Evolutionary conservation across 2,113 vertebrate genomes (phyloP).

Genomic region (Vombatus ursinus): DNA sequence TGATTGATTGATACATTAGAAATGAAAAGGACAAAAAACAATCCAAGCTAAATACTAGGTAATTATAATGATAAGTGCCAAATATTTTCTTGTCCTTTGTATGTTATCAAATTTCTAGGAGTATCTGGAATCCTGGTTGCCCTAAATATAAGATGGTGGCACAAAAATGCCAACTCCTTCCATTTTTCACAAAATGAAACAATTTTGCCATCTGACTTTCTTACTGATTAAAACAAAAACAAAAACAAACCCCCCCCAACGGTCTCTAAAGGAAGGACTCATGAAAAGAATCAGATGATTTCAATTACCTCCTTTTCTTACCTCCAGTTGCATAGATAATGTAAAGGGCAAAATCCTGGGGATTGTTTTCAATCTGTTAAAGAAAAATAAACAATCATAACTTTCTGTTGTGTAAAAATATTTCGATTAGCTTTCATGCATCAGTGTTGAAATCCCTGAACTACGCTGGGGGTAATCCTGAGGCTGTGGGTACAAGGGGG

Average conservation of each 20-base stretch:
- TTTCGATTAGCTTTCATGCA: not conserved
- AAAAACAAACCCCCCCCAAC: not conserved
- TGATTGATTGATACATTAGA: not conserved
- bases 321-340: conserved; percentile 93
- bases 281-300: not conserved
- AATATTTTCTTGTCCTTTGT: not conserved
- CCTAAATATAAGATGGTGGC: not conserved
- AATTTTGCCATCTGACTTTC: not conserved
- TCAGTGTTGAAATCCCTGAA: not conserved
- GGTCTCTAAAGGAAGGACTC: not conserved
- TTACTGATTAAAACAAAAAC: not conserved
- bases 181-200: not conserved
- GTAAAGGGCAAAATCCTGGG: conserved; percentile 93
- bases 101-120: not conserved
- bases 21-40: not conserved
- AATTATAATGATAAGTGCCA: not conserved
- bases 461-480: not conserved
- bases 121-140: not conserved
- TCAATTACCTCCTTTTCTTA: conserved; percentile 72
- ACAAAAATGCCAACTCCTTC: not conserved
- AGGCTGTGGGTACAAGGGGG: not conserved
- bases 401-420: not conserved
- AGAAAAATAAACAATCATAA: conserved; percentile 34
- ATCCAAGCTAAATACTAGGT: not conserved
- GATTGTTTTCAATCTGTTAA: conserved; percentile 93